These are phyloP conservation scores for Platysternon megacephalum DNA, from an alignment of 2,113 vertebrate genomes.

Conservation along the genomic window DNA sequence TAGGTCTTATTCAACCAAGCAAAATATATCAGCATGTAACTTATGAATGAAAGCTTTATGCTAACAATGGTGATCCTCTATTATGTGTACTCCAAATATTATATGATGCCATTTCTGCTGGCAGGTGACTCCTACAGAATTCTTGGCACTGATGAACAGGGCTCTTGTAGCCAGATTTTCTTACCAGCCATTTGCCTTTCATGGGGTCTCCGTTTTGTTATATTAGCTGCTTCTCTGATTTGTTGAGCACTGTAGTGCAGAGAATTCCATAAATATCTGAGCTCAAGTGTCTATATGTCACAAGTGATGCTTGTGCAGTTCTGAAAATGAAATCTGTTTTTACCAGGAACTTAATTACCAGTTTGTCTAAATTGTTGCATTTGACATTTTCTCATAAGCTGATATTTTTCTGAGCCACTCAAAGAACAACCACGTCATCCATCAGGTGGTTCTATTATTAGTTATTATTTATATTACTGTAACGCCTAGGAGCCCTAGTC, in stretches of 20 bases:
- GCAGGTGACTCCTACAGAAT: background rate
- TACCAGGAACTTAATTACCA: background rate
- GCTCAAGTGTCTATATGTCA: background rate
- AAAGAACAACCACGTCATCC: background rate
- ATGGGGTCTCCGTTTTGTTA: background rate
- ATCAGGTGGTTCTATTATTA: background rate
- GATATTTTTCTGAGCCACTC: background rate
- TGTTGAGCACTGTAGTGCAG: background rate
- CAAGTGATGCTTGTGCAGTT: background rate
- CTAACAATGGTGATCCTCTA: background rate
- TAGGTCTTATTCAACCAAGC: background rate
- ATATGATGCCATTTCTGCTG: background rate
- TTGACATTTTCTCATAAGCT: background rate
- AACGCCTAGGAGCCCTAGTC: background rate
- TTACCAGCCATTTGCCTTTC: background rate
- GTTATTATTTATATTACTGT: background rate
- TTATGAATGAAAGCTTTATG: background rate
- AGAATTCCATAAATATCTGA: background rate
- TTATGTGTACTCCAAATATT: background rate
- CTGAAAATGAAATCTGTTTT: background rate
- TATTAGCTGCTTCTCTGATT: background rate
- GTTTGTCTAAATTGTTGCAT: background rate
- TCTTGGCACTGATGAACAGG: background rate
- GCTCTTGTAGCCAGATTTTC: constrained; percentile 22
- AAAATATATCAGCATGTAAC: background rate